Evolutionary conservation across 2,797 vertebrate species (phyloP), one percentile per base, ranked within the genome.

Genomic region (Enteromius thamalakanensis): DNA sequence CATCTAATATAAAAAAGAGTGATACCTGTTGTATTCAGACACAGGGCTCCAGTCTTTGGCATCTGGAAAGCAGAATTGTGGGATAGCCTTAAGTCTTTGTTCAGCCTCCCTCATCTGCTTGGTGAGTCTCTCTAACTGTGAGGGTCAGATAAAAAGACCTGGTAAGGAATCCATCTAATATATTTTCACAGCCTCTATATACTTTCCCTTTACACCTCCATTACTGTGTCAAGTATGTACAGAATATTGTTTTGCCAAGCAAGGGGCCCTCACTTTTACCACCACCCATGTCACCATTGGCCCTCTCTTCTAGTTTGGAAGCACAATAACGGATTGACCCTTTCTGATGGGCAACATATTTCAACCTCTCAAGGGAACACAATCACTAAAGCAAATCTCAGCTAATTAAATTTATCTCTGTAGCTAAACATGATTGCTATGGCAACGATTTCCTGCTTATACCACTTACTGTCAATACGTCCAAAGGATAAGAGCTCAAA

Each of bases 11-110:
- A 42, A 26, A 26, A 34, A 64, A 64, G 19, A 23, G 23, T 32
- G 9, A 8, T 93, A 99, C 98, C 98, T 99, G 94, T 85, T 94
- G 85, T 98, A 99, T 53, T 99, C 97, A 0, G 96, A 95, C 77
- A 99, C 97, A 0, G 97, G 97, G 84, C 93, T 95, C 98, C 98
- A 99, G 92, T 99, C 98, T 91, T 97, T 98, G 86, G 97, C 97
- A 85, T 99, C 98, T 14, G 98, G 98, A 87, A 99, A 99, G 92
- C 98, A 99, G 93, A 99, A 99, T 91, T 98, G 98, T 10, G 98
- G 98, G 84, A 99, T 99, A 49, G 98, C 98, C 92, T 98, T 99
- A 81, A 99, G 97, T 58, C 98, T 95, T 88, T 99, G 97, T 86
- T 99, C 98, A 0, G 98, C 97, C 88, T 99, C 98, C 65, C 97